Percentiles rank a stretch among this genome's conserved stretches.
phyloP scores from a whole-genome alignment of 2,113 vertebrate species.

The Peromyscus leucopus region DNA sequence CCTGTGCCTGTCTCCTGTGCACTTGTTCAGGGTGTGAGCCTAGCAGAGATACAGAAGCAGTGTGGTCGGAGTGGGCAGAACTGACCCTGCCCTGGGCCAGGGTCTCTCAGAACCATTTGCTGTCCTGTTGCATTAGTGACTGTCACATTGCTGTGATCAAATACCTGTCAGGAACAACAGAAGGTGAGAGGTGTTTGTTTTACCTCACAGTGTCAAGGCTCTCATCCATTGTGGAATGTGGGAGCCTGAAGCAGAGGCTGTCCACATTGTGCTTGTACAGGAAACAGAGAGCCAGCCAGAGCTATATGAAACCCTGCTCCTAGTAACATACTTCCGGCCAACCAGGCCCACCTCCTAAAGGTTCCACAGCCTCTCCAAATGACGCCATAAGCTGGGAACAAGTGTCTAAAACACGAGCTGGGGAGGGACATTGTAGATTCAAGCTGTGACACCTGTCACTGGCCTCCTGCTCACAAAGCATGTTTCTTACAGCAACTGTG shows the following conservation, averaged over 20 bases:
- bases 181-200: background rate
- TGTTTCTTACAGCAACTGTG: constrained; percentile 85
- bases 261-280: background rate
- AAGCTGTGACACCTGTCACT: background rate
- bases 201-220: background rate
- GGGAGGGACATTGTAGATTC: background rate
- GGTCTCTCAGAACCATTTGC: too few relatives aligned
- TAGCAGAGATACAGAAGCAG: rapidly evolving
- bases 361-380: background rate
- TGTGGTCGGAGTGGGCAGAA: rapidly evolving
- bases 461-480: background rate
- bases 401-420: background rate
- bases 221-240: background rate
- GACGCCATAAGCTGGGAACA: background rate
- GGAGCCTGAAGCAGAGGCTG: background rate
- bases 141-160: background rate
- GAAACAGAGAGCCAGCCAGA: background rate
- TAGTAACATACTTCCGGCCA: background rate
- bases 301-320: background rate
- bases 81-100: rapidly evolving
- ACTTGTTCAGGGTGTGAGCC: background rate
- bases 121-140: background rate
- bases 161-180: background rate
- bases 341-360: background rate
- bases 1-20: background rate